A percentile compares a stretch with the other conserved stretches of the same genome.
Evolutionary conservation across 2,113 vertebrate species (phyloP).

Genomic region (Aphyosemion australe): DNA sequence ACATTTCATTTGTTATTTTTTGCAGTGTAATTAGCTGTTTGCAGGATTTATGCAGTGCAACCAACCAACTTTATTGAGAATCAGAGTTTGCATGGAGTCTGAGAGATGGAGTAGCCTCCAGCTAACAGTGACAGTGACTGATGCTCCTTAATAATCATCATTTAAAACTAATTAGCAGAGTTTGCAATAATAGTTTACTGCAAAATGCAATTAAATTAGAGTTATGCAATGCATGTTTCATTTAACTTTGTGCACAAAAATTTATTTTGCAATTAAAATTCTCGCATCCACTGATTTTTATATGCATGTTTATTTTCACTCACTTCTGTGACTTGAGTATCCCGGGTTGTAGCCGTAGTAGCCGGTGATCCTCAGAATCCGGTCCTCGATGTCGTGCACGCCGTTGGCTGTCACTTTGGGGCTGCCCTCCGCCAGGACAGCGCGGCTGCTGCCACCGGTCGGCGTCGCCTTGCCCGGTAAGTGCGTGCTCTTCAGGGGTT

Average conservation of each 20-base stretch:
- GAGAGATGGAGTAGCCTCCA: slow-evolving; percentile 41
- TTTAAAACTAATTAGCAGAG: slow-evolving; percentile 33
- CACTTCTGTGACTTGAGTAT: slow-evolving; percentile 96
- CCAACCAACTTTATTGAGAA: slow-evolving; percentile 21
- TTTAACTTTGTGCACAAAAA: not conserved
- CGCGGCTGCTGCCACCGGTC: slow-evolving; percentile 54
- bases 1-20: not conserved
- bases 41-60: slow-evolving; percentile 21
- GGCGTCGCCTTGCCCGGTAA: slow-evolving; percentile 73
- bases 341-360: slow-evolving; percentile 98
- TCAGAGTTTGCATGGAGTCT: slow-evolving; percentile 15
- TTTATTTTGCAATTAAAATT: not conserved
- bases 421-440: slow-evolving; percentile 54
- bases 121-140: slow-evolving; percentile 21
- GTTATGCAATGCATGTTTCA: not conserved
- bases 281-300: no score
- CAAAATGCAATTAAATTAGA: no score
- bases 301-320: slow-evolving; percentile 66
- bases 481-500: slow-evolving; percentile 71
- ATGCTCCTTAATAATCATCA: slow-evolving; percentile 28
- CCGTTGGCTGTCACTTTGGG: slow-evolving; percentile 91
- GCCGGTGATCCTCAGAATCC: slow-evolving; percentile 96
- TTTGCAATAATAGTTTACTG: not conserved
- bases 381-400: slow-evolving; percentile 94
- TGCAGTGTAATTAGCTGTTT: not conserved